Base-by-base conservation (phyloP, 2,113 vertebrate species). In the Pomatostomus ruficeps region DNA sequence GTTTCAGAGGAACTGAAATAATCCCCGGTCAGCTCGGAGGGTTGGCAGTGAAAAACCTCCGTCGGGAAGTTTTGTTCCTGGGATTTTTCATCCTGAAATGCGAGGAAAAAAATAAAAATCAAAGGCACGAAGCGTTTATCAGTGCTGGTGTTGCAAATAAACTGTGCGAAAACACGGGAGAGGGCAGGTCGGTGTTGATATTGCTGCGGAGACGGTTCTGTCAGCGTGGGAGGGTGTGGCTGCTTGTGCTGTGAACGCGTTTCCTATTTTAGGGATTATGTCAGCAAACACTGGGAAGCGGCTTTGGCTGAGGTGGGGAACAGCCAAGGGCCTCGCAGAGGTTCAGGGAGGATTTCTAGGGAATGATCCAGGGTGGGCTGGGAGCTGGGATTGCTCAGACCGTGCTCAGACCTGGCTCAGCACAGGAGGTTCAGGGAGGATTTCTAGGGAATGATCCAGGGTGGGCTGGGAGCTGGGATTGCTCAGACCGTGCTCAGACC, bases 391-490 rank as follows among this genome's bases (percentile, higher is more conserved):
- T n/a, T n/a, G n/a, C n/a, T n/a, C n/a, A n/a, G 71, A 7, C 5
- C 33, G 0, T 43, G 24, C 65, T 72, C 8, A 0, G 0, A n/a
- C n/a, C n/a, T n/a, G n/a, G n/a, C n/a, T n/a, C n/a, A n/a, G n/a
- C n/a, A 45, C 72, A 4, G 77, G 2, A 15, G 31, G 2, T 6
- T 3, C 42, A 24, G 15, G 9, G n/a, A n/a, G 33, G 12, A 17
- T 3, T 14, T 43, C 33, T 6, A 1, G 0, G 6, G 16, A 0
- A 1, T 9, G 0, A 35, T 6, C 26, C 6, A 1, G 22, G 26
- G 1, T 21, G 35, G 57, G 57, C 3, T 14, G 76, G 55, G 29
- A 18, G 9, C 6, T 3, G 0, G 52, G n/a, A n/a, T n/a, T n/a
- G n/a, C n/a, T n/a, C n/a, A n/a, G 71, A 7, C 5, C 33, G 0